These are phyloP conservation scores for Icerya purchasi DNA, from an alignment of 2,888 invertebrate genomes.

Conservation along the genomic window DNA sequence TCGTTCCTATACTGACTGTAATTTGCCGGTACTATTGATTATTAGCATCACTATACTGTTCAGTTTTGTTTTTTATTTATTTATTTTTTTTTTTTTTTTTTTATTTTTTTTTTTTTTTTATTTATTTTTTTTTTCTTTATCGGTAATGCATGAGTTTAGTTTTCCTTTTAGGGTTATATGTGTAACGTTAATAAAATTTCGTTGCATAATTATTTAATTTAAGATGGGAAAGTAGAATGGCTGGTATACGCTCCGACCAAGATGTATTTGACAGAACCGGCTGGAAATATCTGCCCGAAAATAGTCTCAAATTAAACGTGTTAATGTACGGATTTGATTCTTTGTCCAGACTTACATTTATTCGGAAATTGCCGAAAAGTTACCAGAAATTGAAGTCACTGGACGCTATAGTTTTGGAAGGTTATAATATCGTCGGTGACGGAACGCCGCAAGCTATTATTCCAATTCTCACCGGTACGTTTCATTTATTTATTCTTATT, in stretches of 20 bases:
- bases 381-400: conserved; percentile 44
- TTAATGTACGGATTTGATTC: conserved; percentile 79
- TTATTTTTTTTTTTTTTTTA: no score
- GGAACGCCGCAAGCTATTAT: conserved; percentile 72
- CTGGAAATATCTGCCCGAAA: conserved; percentile 30
- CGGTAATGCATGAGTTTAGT: no score
- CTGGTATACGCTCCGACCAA: conserved; percentile 34
- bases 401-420: conserved; percentile 40
- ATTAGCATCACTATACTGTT: no score
- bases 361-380: conserved; percentile 52
- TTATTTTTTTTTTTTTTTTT: no score
- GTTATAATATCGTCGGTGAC: conserved; percentile 67
- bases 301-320: conserved; percentile 39
- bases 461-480: conserved; percentile 58
- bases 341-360: conserved; percentile 58
- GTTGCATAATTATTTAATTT: no score
- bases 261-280: conserved; percentile 26
- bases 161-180: no score
- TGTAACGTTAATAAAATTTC: no score
- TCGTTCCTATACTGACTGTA: no score
- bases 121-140: no score
- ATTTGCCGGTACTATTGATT: no score
- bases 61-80: no score
- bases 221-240: conserved; percentile 45
- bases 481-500: not conserved